A percentile compares a stretch with the other conserved stretches of the same genome.
Evolutionary conservation across 2,888 invertebrate genomes (phyloP).

Genomic region (Amblyjoppa proteus): DNA sequence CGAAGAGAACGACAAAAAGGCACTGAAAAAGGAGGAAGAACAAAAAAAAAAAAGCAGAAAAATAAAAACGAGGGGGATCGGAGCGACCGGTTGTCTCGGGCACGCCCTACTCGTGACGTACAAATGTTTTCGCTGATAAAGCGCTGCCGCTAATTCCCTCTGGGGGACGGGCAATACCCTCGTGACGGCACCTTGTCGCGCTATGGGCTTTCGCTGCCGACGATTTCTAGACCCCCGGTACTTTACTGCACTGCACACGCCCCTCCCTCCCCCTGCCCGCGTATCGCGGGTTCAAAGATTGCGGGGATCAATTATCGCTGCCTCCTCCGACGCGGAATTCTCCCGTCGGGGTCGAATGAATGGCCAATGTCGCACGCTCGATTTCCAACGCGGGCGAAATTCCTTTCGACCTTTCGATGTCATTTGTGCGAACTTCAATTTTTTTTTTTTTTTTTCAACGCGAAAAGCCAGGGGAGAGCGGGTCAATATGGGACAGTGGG

Average conservation of each 20-base stretch:
- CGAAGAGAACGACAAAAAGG: conserved; percentile 30
- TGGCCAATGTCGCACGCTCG: neutral
- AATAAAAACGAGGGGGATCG: conserved; percentile 23
- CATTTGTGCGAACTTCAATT: too few relatives aligned
- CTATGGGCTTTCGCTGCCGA: conserved; percentile 37
- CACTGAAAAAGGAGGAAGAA: conserved; percentile 44
- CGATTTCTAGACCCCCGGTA: neutral
- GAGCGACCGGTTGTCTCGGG: conserved; percentile 25
- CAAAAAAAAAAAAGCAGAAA: too few relatives aligned
- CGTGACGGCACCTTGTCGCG: neutral
- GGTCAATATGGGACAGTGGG: too few relatives aligned
- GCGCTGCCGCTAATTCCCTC: conserved; percentile 57
- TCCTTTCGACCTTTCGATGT: neutral
- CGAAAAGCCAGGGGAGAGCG: too few relatives aligned
- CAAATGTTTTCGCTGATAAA: conserved; percentile 62
- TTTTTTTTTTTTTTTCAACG: too few relatives aligned
- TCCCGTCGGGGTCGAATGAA: conserved; percentile 29
- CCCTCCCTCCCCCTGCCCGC: neutral
- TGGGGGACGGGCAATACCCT: conserved; percentile 25
- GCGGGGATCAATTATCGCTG: conserved; percentile 57
- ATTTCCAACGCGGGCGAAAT: conserved; percentile 1
- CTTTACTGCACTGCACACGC: neutral
- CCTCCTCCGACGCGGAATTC: conserved; percentile 23
- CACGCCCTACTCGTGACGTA: conserved; percentile 62
- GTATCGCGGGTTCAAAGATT: conserved; percentile 44